phyloP scores from a whole-genome alignment of 2,888 invertebrate species.

The Drosophila cyrtoloma region DNA sequence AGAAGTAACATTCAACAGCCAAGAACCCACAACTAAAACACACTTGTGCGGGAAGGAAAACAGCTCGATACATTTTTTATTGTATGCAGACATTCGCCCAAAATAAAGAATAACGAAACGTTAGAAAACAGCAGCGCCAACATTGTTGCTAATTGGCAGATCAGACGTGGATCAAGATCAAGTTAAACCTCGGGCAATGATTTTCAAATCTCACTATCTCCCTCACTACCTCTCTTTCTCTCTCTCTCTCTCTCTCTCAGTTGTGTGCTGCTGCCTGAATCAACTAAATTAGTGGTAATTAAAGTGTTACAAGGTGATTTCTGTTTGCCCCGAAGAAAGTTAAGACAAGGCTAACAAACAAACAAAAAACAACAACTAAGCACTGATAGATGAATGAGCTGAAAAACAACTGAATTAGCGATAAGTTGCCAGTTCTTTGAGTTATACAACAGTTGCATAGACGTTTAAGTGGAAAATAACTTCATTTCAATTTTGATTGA shows the following conservation, averaged over 20 bases:
- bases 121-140: constrained; percentile 42
- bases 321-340: constrained; percentile 65
- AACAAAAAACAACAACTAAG: constrained; percentile 2
- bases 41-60: constrained; percentile 4
- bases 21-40: constrained; percentile 14
- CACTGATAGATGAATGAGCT: constrained; percentile 21
- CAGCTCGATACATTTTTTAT: constrained; percentile 8
- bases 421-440: constrained; percentile 18
- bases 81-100: constrained; percentile 15
- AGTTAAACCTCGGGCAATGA: constrained; percentile 35
- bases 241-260: background rate
- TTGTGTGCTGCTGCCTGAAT: background rate
- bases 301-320: constrained; percentile 75
- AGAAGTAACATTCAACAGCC: constrained; percentile 43
- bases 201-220: constrained; percentile 23
- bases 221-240: background rate
- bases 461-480: constrained; percentile 16
- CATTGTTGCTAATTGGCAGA: constrained; percentile 48
- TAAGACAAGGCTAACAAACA: constrained; percentile 28
- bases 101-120: constrained; percentile 26
- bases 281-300: constrained; percentile 71
- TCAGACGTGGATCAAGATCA: constrained; percentile 57
- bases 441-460: constrained; percentile 3
- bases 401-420: constrained; percentile 34
- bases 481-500: constrained; percentile 2